Evolutionary conservation across 2,113 vertebrate genomes (phyloP), one percentile per base, ranked within the genome.

Genomic region (Garra rufa): DNA sequence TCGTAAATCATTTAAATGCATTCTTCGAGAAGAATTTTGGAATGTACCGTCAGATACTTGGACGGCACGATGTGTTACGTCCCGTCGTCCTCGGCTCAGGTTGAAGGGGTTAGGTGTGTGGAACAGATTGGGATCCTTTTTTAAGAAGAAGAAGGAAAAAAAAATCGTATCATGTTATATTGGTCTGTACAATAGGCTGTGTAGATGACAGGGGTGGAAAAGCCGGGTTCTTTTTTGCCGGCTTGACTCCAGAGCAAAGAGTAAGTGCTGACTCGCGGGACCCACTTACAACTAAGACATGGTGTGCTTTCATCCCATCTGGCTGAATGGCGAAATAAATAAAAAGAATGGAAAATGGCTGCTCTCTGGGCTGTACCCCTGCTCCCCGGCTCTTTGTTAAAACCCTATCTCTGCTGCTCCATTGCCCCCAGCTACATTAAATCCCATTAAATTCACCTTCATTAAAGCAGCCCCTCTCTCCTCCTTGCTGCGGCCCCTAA

Each of bases 401-500:
- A 94, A 93, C 93, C 92, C 94, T 93, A 95, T 95, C 93, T 94
- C 93, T 91, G 90, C 92, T 94, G 93, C 93, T 94, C 95, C 89
- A 91, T 94, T 93, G 95, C 95, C 94, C 93, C 93, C 90, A 94
- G 95, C 93, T 93, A 95, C 94, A 95, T 94, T 95, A 95, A 95
- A 95, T 95, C 95, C 95, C 92, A 95, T 95, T 95, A 95, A 95
- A 95, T 93, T 95, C 95, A 94, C 94, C 93, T 95, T 95, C 95
- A 95, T 95, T 95, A 95, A 95, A 95, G 92, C 91, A 93, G 92
- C 91, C 92, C 92, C 92, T 93, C 91, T 91, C 86, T 88, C 71
- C 92, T 92, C 89, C 92, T 93, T 76, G 87, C 92, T 86, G 90
- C 86, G 90, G 93, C 89, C 91, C 82, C 92, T 91, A 89, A 92